Percentiles rank a stretch among this genome's conserved stretches.
Conservation (phyloP, 2,797 vertebrate species). For the Falco peregrinus region DNA sequence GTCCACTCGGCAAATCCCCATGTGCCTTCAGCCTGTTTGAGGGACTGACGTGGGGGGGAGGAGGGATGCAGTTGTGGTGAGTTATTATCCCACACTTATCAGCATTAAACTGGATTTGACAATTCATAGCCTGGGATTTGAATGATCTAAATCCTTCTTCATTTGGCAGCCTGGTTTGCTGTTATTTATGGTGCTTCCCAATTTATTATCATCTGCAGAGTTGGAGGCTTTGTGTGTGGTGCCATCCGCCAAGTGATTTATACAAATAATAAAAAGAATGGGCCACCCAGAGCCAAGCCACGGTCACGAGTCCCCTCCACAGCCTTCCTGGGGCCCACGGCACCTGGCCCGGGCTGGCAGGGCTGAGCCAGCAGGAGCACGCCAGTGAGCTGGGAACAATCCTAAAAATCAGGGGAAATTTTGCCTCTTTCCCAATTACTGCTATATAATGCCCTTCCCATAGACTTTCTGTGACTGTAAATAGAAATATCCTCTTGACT, state of each 20-base stretch:
- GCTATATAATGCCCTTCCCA: background rate
- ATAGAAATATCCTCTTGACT: background rate
- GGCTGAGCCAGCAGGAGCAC: background rate
- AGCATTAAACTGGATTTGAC: constrained; percentile 72
- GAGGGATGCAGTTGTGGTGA: constrained; percentile 8
- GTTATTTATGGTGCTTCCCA: constrained; percentile 67
- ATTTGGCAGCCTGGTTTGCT: constrained; percentile 64
- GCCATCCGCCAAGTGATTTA: constrained; percentile 49
- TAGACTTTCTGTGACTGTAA: background rate
- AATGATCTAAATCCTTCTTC: constrained; percentile 69
- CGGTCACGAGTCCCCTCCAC: background rate
- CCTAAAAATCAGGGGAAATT: background rate
- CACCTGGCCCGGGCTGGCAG: rapidly evolving
- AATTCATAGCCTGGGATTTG: constrained; percentile 69
- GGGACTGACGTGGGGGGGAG: background rate
- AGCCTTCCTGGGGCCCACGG: background rate
- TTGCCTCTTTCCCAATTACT: background rate
- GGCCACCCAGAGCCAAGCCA: background rate
- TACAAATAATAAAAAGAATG: background rate
- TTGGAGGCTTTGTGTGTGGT: constrained; percentile 37
- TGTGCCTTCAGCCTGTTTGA: background rate
- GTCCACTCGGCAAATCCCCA: background rate
- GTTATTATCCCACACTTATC: constrained; percentile 69
- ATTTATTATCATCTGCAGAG: constrained; percentile 51
- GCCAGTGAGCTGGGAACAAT: background rate